Evolutionary conservation across 2,888 invertebrate genomes (phyloP), one percentile per base, ranked within the genome.

Genomic region (Cataglyphis cursor): DNA sequence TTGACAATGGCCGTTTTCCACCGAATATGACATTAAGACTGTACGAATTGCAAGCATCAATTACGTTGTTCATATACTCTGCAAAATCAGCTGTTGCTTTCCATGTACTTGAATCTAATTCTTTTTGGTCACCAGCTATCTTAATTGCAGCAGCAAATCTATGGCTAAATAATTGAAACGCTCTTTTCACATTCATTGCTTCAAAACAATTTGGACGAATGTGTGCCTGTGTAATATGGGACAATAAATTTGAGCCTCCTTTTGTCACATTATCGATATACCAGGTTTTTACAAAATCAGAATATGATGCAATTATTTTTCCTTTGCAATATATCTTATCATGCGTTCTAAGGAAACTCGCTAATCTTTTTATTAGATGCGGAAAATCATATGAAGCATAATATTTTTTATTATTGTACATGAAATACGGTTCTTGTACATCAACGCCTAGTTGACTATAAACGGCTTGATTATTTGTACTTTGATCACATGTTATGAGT

Each of bases 251-350:
- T 57, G 24, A 31, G 5, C 31, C 31, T 4, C 21, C 24, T 57
- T 57, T 5, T 24, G 57, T 24, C 24, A 3, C 12, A 24, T 24
- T 10, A 21, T 57, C 57, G 2, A 57, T 12, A 5, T 5, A 57
- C 4, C 57, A 57, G 4, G 57, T 57, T 2, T 10, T 10, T 1
- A 24, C 18, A 18, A 62, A 35, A 35, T 62, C 61, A 8, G 31
- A 35, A 31, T 35, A 62, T 62, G 61, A 62, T n/a, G 61, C 35
- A 35, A 62, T 62, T 15, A 61, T 31, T 61, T 61, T 5, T 31
- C 61, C 61, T 28, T 61, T 28, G 12, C 18, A 31, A 8, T 61
- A 31, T 15, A 61, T 12, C 9, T 61, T 31, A 4, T 31, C 28
- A 18, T 61, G 61, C 15, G 15, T 61, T 18, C 61, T 59, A 6